Base-by-base conservation (phyloP, 2,113 vertebrate genomes). In the Catharus fuscescens region DNA sequence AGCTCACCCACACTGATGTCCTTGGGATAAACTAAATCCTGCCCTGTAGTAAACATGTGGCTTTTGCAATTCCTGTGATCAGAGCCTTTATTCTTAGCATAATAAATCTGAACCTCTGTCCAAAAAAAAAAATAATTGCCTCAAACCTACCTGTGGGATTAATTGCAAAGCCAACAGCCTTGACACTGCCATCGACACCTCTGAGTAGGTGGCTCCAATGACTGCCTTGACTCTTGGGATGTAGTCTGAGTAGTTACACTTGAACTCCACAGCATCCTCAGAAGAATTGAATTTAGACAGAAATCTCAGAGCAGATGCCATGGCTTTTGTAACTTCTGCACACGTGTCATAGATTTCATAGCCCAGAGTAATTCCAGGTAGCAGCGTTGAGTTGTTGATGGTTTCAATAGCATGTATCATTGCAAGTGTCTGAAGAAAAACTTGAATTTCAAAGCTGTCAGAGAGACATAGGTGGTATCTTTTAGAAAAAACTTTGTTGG, bases 271-370 rank as follows among this genome's bases (percentile, higher is more conserved):
- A 4, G 93, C 95, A 47, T 96, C 79, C 50, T 89, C 80, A 8
- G 97, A 92, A 40, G 92, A 96, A 86, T 97, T 97, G 66, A 92
- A 92, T 70, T 97, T 97, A 69, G 98, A 91, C 19, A 98, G 97
- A 61, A 99, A 97, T 56, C 98, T 97, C 59, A 98, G 88, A 14
- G 97, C 90, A 74, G 97, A 98, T 3, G 97, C 97, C 93, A 99
- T 97, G 12, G 98, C 98, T 32, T 97, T 98, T 73, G 98, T 99
- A 52, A 98, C 98, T 70, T 99, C 98, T 7, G 97, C 96, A 94
- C 99, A 99, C 0, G 98, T 98, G 94, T 99, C 98, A 4, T 98
- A 97, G 92, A 99, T 98, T 87, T 97, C 96, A 17, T 99, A 99
- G 6, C 98, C 99, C 91, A 99, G 97, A 78, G 98, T 98, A 78